phyloP scores from a whole-genome alignment of 2,797 vertebrate species.

The Sphenodon punctatus region DNA sequence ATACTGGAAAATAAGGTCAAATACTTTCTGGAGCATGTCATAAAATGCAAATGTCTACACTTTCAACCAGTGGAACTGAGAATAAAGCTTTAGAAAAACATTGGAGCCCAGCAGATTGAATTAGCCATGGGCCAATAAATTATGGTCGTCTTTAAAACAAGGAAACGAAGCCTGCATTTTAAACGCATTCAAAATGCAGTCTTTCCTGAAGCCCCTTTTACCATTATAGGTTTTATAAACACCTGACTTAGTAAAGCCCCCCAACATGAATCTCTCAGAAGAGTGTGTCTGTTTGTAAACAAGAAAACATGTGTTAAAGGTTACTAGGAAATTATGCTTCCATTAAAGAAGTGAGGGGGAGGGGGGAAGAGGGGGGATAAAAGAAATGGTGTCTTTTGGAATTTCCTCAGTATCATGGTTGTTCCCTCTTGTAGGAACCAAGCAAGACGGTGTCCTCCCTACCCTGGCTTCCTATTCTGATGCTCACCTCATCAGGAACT shows the following conservation, averaged over 20 bases:
- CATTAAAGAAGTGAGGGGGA: conserved; percentile 11
- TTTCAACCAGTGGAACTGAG: neutral
- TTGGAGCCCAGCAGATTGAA: neutral
- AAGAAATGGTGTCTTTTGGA: neutral
- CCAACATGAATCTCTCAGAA: accelerated
- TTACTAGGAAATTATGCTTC: neutral
- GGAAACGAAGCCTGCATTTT: neutral
- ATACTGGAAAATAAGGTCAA: conserved; percentile 1
- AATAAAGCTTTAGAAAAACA: neutral
- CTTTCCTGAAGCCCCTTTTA: neutral
- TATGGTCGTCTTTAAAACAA: neutral
- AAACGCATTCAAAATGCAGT: neutral
- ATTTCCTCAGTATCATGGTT: too few species aligned
- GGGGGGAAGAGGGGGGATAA: too few species aligned
- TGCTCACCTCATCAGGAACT: too few species aligned
- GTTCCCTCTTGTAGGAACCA: too few species aligned
- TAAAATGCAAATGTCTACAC: neutral
- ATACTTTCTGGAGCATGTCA: neutral
- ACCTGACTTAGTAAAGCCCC: neutral
- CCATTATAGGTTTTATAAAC: neutral
- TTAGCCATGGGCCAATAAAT: neutral
- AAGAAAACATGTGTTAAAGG: accelerated
- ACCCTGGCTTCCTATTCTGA: too few species aligned
- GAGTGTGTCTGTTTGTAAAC: accelerated
- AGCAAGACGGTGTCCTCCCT: too few species aligned